Conservation (phyloP, 2,888 invertebrate genomes). For the Cyclophora punctaria region DNA sequence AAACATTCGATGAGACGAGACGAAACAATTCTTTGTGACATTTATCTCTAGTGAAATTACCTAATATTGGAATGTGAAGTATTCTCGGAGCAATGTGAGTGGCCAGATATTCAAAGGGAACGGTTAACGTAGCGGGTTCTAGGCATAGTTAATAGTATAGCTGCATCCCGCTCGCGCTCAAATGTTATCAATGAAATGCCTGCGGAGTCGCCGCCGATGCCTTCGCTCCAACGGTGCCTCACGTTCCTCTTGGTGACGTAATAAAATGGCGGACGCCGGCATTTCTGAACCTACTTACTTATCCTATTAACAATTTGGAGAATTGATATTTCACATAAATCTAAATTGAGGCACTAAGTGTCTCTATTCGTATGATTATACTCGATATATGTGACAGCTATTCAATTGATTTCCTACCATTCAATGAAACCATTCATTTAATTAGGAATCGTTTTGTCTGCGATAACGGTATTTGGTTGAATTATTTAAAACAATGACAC, state of each 20-base stretch:
- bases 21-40: constrained; percentile 34
- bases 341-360: constrained; percentile 7
- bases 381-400: not conserved
- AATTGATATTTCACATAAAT: constrained; percentile 13
- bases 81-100: not conserved
- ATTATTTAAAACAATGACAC: no score
- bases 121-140: constrained; percentile 27
- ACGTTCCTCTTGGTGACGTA: constrained; percentile 61
- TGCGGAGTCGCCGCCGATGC: constrained; percentile 40
- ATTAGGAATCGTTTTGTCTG: no score
- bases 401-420: no score
- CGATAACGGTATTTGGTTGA: no score
- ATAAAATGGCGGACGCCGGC: constrained; percentile 60
- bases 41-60: constrained; percentile 24
- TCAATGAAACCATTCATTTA: no score
- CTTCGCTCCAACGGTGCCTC: constrained; percentile 49
- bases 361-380: not conserved
- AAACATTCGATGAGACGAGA: constrained; percentile 43
- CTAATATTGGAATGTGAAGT: constrained; percentile 12
- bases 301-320: constrained; percentile 13
- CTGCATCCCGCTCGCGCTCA: constrained; percentile 58
- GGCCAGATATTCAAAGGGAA: constrained; percentile 1
- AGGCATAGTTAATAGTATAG: constrained; percentile 25
- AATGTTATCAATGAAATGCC: constrained; percentile 70
- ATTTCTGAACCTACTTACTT: constrained; percentile 32